Percentiles rank a stretch among this genome's conserved stretches.
These are phyloP conservation scores for Hirtodrosophila cameraria DNA, from an alignment of 2,888 invertebrate genomes.

Conservation along the genomic window DNA sequence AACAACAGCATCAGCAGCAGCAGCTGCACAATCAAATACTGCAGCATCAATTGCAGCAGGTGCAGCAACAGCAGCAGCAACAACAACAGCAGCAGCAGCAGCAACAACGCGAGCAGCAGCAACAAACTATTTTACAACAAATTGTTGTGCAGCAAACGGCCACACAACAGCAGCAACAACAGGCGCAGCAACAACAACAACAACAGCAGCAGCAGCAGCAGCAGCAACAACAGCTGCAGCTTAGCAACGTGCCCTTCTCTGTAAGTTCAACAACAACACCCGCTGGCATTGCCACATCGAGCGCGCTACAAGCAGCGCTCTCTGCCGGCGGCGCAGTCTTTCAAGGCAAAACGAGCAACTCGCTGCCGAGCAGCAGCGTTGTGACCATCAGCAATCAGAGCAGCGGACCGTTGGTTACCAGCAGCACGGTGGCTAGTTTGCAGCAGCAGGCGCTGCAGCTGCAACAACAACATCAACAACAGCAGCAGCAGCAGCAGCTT, in stretches of 20 bases:
- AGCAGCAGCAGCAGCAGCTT: constrained; percentile 56
- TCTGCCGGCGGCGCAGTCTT: constrained; percentile 83
- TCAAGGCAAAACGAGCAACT: constrained; percentile 80
- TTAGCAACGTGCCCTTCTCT: constrained; percentile 80
- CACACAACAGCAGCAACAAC: constrained; percentile 72
- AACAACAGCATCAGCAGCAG: constrained; percentile 80
- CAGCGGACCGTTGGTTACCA: constrained; percentile 79
- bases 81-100: constrained; percentile 83
- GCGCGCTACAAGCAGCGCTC: constrained; percentile 84
- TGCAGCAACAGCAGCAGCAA: constrained; percentile 86
- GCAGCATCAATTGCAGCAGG: constrained; percentile 83
- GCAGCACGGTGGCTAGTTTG: constrained; percentile 78
- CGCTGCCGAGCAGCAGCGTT: constrained; percentile 82
- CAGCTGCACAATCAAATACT: constrained; percentile 81
- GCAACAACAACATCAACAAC: constrained; percentile 62
- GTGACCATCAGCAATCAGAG: constrained; percentile 82
- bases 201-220: constrained; percentile 62
- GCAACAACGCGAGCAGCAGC: constrained; percentile 74
- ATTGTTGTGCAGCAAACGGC: constrained; percentile 66
- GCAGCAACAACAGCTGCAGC: constrained; percentile 71
- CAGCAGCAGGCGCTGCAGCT: constrained; percentile 74
- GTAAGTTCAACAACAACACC: constrained; percentile 79
- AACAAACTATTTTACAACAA: constrained; percentile 51
- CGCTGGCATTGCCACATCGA: constrained; percentile 79
- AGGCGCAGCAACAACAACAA: constrained; percentile 70